These are phyloP conservation scores for Typhlomys cinereus DNA, from an alignment of 2,113 vertebrate species.

Conservation along the genomic window DNA sequence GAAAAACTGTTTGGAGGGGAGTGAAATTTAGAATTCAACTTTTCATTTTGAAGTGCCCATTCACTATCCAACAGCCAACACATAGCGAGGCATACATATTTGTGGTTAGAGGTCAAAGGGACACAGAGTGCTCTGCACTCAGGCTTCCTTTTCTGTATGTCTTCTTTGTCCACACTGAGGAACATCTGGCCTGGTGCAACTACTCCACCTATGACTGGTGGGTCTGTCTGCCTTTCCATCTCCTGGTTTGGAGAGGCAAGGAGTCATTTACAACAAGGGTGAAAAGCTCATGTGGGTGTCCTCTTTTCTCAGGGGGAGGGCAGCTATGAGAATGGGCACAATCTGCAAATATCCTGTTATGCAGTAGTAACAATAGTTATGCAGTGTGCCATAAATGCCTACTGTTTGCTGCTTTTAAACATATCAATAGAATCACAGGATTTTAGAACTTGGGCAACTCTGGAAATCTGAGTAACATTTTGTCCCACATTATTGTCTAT, in stretches of 20 bases:
- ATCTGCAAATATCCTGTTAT: not conserved
- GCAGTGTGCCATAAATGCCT: not conserved
- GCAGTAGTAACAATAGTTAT: not conserved
- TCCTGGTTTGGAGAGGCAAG: not conserved
- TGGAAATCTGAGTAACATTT: not conserved
- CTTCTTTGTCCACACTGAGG: not conserved
- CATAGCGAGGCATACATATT: not conserved
- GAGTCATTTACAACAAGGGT: not conserved
- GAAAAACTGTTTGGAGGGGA: not conserved
- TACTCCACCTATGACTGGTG: not conserved
- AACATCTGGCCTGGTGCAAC: not conserved
- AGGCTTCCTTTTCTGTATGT: not conserved
- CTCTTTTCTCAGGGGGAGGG: too few species aligned
- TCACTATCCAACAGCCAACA: not conserved
- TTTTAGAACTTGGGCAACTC: slow-evolving; percentile 1
- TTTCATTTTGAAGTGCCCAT: not conserved
- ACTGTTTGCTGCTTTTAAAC: not conserved
- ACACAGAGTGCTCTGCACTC: not conserved
- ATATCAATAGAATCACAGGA: not conserved
- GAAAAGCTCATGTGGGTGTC: not conserved
- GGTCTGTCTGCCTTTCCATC: not conserved
- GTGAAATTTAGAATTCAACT: not conserved
- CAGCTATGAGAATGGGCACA: not conserved
- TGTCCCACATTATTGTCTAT: not conserved
- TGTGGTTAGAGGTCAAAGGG: not conserved